phyloP scores from a whole-genome alignment of 2,113 vertebrate species.

The Sapajus apella region DNA sequence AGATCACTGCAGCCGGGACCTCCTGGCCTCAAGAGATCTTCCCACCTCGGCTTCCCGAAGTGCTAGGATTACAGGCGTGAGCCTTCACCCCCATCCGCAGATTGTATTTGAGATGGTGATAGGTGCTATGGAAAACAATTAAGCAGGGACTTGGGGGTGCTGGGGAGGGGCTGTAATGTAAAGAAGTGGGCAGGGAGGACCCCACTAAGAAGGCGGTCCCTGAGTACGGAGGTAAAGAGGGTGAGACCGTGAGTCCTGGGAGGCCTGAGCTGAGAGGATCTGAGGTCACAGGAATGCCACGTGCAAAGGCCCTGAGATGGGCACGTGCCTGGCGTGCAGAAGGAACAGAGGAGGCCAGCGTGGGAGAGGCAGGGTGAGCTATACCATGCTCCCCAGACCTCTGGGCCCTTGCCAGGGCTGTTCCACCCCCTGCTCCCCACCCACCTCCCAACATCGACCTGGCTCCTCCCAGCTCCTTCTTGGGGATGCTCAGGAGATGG shows the following conservation, averaged over 20 bases:
- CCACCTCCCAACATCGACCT: background rate
- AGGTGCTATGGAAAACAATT: background rate
- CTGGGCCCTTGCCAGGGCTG: background rate
- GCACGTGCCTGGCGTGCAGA: rapidly evolving
- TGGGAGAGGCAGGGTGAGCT: background rate
- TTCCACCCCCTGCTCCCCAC: background rate
- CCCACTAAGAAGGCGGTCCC: background rate
- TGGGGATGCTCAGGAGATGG: too few relatives aligned
- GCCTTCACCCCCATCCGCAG: background rate
- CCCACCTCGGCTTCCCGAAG: too few relatives aligned
- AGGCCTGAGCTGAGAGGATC: background rate
- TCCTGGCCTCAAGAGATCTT: too few relatives aligned
- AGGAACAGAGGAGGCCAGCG: background rate
- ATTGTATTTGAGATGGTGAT: background rate
- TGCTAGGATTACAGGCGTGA: too few relatives aligned
- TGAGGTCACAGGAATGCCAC: background rate
- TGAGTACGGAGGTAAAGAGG: background rate
- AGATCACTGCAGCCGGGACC: too few relatives aligned
- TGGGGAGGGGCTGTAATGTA: background rate
- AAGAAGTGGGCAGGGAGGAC: background rate
- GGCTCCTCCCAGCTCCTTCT: background rate
- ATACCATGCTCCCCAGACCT: background rate
- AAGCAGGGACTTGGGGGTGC: background rate
- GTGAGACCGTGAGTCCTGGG: background rate
- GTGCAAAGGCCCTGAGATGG: background rate